Evolutionary conservation across 2,113 vertebrate genomes (phyloP).

Genomic region (Spea multiplicata): DNA sequence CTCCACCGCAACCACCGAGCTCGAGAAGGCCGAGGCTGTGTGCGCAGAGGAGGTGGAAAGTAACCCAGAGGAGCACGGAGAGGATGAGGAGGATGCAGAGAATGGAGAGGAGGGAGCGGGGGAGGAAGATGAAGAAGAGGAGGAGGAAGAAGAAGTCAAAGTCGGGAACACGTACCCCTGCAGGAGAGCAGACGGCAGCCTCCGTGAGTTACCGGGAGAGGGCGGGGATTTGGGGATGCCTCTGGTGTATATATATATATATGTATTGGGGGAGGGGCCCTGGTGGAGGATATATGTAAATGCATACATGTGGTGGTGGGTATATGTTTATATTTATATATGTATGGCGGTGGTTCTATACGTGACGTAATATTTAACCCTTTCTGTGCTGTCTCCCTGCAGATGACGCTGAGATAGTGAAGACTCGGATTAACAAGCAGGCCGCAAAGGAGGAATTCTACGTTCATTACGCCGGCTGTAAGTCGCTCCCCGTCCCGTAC

Average conservation of each 20-base stretch:
- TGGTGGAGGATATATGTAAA: not conserved
- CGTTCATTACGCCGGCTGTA: slow-evolving; percentile 35
- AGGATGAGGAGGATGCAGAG: not conserved
- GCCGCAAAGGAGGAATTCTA: slow-evolving; percentile 35
- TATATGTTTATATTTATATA: not conserved
- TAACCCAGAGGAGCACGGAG: slow-evolving; percentile 17
- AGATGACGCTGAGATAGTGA: slow-evolving; percentile 41
- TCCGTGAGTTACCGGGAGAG: slow-evolving; percentile 5
- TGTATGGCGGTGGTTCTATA: not conserved
- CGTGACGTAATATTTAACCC: not conserved
- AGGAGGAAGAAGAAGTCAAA: slow-evolving; percentile 15
- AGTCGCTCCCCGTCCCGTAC: not conserved
- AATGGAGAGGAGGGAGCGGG: not conserved
- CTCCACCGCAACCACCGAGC: not conserved
- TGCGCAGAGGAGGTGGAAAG: not conserved
- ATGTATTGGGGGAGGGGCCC: not conserved
- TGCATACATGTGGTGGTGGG: not conserved
- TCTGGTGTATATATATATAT: too few relatives aligned
- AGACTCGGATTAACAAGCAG: slow-evolving; percentile 38
- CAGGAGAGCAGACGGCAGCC: slow-evolving; percentile 15
- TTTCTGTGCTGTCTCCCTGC: not conserved
- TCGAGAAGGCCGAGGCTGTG: slow-evolving; percentile 15
- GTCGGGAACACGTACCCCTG: slow-evolving; percentile 30
- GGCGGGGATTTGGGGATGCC: not conserved
- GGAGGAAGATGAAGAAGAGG: not conserved